Conservation (phyloP, 2,113 vertebrate genomes). For the Gnathonemus echidnorhynchus region DNA sequence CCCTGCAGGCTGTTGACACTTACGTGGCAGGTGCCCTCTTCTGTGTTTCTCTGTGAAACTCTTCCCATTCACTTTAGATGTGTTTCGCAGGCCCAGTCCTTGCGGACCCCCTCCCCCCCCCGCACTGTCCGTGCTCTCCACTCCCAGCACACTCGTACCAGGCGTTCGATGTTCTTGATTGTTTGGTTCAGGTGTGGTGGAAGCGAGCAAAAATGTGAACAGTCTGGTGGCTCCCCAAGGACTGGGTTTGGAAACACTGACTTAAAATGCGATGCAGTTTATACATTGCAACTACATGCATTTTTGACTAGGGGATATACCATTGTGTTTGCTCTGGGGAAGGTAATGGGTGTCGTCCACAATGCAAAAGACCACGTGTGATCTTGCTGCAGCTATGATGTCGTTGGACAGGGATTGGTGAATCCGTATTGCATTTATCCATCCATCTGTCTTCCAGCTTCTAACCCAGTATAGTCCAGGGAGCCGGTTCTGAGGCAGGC, state of each 20-base stretch:
- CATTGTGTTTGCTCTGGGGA: background rate
- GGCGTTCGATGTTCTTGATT: background rate
- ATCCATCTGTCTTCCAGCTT: background rate
- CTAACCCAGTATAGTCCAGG: background rate
- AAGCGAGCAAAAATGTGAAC: background rate
- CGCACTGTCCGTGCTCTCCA: background rate
- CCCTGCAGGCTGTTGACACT: background rate
- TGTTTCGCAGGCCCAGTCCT: background rate
- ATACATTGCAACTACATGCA: background rate
- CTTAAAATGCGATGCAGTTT: background rate
- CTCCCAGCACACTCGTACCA: background rate
- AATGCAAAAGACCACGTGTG: background rate
- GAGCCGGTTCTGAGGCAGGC: background rate
- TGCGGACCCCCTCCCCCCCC: background rate
- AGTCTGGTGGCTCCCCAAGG: background rate
- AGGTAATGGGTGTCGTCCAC: background rate
- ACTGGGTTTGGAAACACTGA: background rate
- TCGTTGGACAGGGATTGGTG: background rate
- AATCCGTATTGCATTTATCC: background rate
- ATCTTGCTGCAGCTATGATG: background rate
- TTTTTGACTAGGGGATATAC: background rate
- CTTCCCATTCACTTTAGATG: background rate
- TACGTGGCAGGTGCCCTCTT: background rate
- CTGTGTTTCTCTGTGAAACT: background rate
- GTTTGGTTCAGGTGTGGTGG: background rate